Percentiles rank a stretch among this genome's conserved stretches.
These are phyloP conservation scores for Polyergus mexicanus DNA, from an alignment of 1,140 invertebrate species.

Conservation along the genomic window DNA sequence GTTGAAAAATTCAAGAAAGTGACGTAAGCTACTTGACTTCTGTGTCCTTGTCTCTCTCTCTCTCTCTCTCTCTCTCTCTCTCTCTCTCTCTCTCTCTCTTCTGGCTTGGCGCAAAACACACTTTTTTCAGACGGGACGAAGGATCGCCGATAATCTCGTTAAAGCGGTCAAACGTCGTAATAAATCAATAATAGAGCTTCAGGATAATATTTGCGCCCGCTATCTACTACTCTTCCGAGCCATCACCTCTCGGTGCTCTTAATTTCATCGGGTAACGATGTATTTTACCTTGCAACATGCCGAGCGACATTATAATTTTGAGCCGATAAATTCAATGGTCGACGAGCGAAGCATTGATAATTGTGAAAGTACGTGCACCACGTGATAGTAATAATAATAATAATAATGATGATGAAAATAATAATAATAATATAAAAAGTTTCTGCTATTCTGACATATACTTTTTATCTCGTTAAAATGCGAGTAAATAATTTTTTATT, in stretches of 20 bases:
- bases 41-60: no score
- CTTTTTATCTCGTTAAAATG: conserved; percentile 35
- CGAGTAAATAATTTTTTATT: conserved; percentile 47
- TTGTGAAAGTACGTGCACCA: conserved; percentile 16
- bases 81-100: neutral
- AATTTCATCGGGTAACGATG: conserved; percentile 29
- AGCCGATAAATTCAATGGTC: conserved; percentile 35
- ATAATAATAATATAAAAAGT: conserved; percentile 41
- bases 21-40: conserved; percentile 30
- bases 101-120: conserved; percentile 13
- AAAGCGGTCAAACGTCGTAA: conserved; percentile 68
- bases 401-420: conserved; percentile 15
- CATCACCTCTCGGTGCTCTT: conserved; percentile 2
- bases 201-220: conserved; percentile 62
- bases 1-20: conserved; percentile 39
- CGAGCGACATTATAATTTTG: conserved; percentile 18
- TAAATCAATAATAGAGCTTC: conserved; percentile 70
- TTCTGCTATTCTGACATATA: conserved; percentile 17
- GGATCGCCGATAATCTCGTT: conserved; percentile 67
- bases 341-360: conserved; percentile 28
- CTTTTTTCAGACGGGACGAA: conserved; percentile 40
- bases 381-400: conserved; percentile 28
- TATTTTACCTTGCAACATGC: conserved; percentile 26
- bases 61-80: neutral
- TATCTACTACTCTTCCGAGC: neutral